A percentile compares a stretch with the other conserved stretches of the same genome.
Evolutionary conservation across 2,888 invertebrate genomes (phyloP).

Genomic region (Graphium colonna): DNA sequence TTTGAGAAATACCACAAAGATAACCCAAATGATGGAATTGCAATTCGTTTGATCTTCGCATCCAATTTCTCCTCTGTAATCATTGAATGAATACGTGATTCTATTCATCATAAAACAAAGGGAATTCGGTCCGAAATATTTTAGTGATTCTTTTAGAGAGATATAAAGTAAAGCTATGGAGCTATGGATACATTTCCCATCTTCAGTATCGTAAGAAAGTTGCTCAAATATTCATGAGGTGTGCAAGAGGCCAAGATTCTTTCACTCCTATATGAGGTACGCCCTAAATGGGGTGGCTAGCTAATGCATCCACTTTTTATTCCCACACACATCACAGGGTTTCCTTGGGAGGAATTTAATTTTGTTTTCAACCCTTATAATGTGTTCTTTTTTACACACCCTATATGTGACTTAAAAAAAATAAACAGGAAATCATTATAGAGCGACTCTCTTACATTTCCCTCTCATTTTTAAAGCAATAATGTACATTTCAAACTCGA

Average conservation of each 20-base stretch:
- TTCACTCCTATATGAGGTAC: slow-evolving; percentile 38
- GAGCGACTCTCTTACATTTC: not conserved
- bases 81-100: slow-evolving; percentile 17
- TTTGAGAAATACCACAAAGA: not conserved
- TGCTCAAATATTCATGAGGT: slow-evolving; percentile 25
- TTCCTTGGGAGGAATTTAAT: slow-evolving; percentile 61
- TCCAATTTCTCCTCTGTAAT: slow-evolving; percentile 14
- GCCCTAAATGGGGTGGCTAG: slow-evolving; percentile 44
- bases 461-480: not conserved
- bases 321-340: slow-evolving; percentile 65
- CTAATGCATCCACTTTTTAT: slow-evolving; percentile 64
- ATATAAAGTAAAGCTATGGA: slow-evolving; percentile 22
- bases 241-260: slow-evolving; percentile 44
- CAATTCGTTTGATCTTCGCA: slow-evolving; percentile 7
- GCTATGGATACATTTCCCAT: slow-evolving; percentile 22
- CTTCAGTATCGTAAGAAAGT: slow-evolving; percentile 24
- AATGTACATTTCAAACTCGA: no score
- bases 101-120: slow-evolving; percentile 12
- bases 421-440: not conserved
- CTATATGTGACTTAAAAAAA: not conserved
- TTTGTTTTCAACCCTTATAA: slow-evolving; percentile 44
- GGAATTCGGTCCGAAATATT: slow-evolving; percentile 14
- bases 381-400: not conserved
- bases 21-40: not conserved
- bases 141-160: slow-evolving; percentile 20